A percentile compares a stretch with the other conserved stretches of the same genome.
These are phyloP conservation scores for Timandra comae DNA, from an alignment of 2,888 invertebrate species.

Conservation along the genomic window DNA sequence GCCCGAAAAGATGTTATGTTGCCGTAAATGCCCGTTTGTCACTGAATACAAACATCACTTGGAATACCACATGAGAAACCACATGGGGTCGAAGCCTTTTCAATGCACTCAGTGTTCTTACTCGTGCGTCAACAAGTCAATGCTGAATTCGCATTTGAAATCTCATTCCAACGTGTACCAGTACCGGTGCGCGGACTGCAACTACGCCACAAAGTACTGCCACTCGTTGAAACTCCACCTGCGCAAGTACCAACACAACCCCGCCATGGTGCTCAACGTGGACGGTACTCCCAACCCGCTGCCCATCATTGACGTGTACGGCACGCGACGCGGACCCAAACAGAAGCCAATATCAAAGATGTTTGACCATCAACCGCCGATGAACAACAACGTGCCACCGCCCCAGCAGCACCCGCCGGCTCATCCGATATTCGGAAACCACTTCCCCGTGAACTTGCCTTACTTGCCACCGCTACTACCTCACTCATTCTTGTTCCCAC, in stretches of 20 bases:
- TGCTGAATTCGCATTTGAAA: conserved; percentile 98
- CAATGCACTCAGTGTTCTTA: conserved; percentile 93
- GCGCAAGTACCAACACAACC: conserved; percentile 92
- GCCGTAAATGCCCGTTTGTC: conserved; percentile 96
- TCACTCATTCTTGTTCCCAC: conserved; percentile 67
- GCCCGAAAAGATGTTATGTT: conserved; percentile 92
- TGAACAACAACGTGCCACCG: conserved; percentile 36
- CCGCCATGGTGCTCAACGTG: conserved; percentile 91
- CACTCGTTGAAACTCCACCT: conserved; percentile 97
- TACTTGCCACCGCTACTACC: conserved; percentile 67
- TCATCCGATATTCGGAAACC: conserved; percentile 60
- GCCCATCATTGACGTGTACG: conserved; percentile 93
- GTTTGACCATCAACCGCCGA: conserved; percentile 48
- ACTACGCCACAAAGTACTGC: conserved; percentile 98
- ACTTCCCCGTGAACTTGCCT: conserved; percentile 64
- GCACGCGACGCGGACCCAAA: conserved; percentile 91
- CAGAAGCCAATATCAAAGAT: conserved; percentile 65
- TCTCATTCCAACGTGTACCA: conserved; percentile 95
- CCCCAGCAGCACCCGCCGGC: conserved; percentile 44
- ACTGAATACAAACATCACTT: conserved; percentile 99
- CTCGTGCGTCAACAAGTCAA: conserved; percentile 97
- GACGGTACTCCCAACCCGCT: conserved; percentile 93
- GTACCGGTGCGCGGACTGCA: conserved; percentile 94
- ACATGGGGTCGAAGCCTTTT: conserved; percentile 96
- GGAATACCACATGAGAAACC: conserved; percentile 97